Evolutionary conservation across 2,797 vertebrate species (phyloP).

Genomic region (Cygnus olor): DNA sequence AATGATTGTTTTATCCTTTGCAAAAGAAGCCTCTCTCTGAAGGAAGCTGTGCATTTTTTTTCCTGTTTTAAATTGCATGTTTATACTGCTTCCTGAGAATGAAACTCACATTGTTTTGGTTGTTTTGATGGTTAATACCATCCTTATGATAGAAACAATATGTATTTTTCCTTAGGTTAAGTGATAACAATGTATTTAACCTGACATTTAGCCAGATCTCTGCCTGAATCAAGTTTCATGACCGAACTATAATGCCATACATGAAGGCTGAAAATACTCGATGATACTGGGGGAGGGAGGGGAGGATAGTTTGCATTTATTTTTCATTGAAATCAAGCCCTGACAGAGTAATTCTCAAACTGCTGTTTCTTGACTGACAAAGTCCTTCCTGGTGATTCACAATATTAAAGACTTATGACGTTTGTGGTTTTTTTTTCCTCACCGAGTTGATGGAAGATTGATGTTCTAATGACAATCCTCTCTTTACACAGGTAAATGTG

Average conservation of each 20-base stretch:
- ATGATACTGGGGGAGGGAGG: background rate
- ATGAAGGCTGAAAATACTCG: background rate
- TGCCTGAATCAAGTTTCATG: background rate
- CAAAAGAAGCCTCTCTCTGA: background rate
- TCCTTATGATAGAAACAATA: background rate
- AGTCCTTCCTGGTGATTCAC: background rate
- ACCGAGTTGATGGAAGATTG: background rate
- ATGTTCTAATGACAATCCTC: background rate
- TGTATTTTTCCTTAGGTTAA: background rate
- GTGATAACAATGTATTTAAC: background rate
- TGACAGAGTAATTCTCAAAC: background rate
- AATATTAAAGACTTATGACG: background rate
- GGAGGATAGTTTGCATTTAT: background rate
- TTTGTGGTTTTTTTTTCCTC: background rate
- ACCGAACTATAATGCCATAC: background rate
- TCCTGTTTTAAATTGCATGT: background rate
- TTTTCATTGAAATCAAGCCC: background rate
- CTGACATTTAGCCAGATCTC: background rate
- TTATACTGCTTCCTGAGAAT: background rate
- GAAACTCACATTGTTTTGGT: background rate
- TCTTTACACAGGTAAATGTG: conserved; percentile 65
- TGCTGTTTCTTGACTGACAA: background rate
- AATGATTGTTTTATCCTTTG: background rate
- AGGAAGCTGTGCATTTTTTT: background rate
- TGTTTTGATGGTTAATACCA: background rate